phyloP scores from a whole-genome alignment of 1,140 invertebrate genomes.

The Linepithema humile region DNA sequence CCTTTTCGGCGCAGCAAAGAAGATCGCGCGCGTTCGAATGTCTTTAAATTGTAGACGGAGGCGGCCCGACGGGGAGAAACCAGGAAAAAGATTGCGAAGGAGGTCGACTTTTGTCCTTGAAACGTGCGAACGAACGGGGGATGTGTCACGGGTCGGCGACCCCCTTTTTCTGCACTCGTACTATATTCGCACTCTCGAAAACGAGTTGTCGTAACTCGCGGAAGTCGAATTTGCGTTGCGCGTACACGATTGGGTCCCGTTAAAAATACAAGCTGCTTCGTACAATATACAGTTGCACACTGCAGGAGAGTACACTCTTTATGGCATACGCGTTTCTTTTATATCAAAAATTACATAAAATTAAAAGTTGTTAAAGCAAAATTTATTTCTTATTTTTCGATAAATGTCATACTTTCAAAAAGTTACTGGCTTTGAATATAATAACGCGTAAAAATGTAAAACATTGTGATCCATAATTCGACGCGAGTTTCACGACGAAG shows the following conservation, averaged over 20 bases:
- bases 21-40: conserved; percentile 42
- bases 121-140: conserved; percentile 54
- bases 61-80: conserved; percentile 55
- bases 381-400: too few relatives aligned
- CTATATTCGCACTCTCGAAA: conserved; percentile 9
- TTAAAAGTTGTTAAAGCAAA: background rate
- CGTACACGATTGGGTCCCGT: conserved; percentile 1
- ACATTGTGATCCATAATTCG: background rate
- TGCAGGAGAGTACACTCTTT: too few relatives aligned
- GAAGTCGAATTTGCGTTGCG: conserved; percentile 27
- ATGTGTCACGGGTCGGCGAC: conserved; percentile 60
- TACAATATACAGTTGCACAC: background rate
- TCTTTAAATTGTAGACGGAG: conserved; percentile 62
- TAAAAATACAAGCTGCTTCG: conserved; percentile 21
- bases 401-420: background rate
- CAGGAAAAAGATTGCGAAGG: conserved; percentile 68
- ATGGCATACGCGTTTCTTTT: background rate
- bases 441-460: background rate
- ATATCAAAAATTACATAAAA: background rate
- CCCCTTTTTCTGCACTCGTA: conserved; percentile 31
- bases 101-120: conserved; percentile 72
- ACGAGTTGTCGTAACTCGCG: conserved; percentile 45
- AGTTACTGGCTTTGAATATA: background rate
- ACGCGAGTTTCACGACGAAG: background rate
- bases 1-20: conserved; percentile 49